Percentiles rank a stretch among this genome's conserved stretches.
Conservation (phyloP, 2,888 invertebrate species). For the Acanthococcus lagerstroemiae region DNA sequence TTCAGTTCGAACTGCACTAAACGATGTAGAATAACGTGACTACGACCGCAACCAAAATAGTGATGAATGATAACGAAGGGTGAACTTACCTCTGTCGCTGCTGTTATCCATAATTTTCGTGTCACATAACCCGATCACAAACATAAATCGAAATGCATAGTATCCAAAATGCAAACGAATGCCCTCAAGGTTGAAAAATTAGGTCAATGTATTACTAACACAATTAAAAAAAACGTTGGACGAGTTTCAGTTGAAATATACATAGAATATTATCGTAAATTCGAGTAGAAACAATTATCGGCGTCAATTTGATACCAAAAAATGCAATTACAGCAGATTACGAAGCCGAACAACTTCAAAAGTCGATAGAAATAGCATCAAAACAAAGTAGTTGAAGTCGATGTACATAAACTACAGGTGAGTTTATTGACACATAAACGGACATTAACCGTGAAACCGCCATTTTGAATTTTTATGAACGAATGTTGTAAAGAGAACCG, state of each 20-base stretch:
- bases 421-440: slow-evolving; percentile 31
- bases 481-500: no score
- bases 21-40: not conserved
- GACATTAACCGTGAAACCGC: slow-evolving; percentile 30
- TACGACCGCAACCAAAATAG: not conserved
- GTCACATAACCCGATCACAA: slow-evolving; percentile 14
- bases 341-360: not conserved
- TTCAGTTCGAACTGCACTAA: no score
- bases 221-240: slow-evolving; percentile 13
- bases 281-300: not conserved
- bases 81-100: slow-evolving; percentile 26
- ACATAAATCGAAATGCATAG: slow-evolving; percentile 3
- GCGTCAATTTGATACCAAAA: not conserved
- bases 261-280: not conserved
- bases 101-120: slow-evolving; percentile 18
- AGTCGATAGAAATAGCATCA: slow-evolving; percentile 13
- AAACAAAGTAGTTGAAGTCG: slow-evolving; percentile 21
- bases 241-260: slow-evolving; percentile 2
- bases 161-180: slow-evolving; percentile 16
- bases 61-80: not conserved
- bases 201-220: slow-evolving; percentile 31
- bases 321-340: not conserved
- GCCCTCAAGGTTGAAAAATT: slow-evolving; percentile 31
- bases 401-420: slow-evolving; percentile 26
- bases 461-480: slow-evolving; percentile 26